A percentile compares a stretch with the other conserved stretches of the same genome.
Evolutionary conservation across 2,888 invertebrate genomes (phyloP).

Genomic region (Acleris literana): DNA sequence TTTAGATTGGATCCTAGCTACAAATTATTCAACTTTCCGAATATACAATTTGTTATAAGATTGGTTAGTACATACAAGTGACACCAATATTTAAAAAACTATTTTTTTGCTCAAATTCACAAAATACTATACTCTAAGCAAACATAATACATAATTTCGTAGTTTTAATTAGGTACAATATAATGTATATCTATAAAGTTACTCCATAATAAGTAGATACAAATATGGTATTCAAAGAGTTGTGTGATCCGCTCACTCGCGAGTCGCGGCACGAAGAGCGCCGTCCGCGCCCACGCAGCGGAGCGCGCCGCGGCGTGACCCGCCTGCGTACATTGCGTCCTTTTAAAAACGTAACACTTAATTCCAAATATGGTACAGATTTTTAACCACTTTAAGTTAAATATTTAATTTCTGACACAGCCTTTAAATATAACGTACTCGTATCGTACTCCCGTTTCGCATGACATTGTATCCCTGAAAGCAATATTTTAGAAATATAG

Average conservation of each 20-base stretch:
- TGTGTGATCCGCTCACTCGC: neutral
- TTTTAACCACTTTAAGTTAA: slow-evolving; percentile 24
- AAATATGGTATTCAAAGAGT: slow-evolving; percentile 34
- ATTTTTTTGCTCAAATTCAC: slow-evolving; percentile 82
- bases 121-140: slow-evolving; percentile 82
- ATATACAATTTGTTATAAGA: slow-evolving; percentile 81
- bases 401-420: slow-evolving; percentile 39
- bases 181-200: slow-evolving; percentile 74
- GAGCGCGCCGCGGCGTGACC: too few relatives aligned
- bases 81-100: slow-evolving; percentile 83
- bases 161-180: slow-evolving; percentile 64
- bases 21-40: slow-evolving; percentile 83
- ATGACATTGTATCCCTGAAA: slow-evolving; percentile 26
- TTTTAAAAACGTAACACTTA: slow-evolving; percentile 17
- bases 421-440: slow-evolving; percentile 38
- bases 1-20: slow-evolving; percentile 83
- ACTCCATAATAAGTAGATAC: slow-evolving; percentile 69
- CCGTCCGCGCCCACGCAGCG: slow-evolving; percentile 7
- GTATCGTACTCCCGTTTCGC: slow-evolving; percentile 26
- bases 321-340: neutral
- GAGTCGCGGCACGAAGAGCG: neutral
- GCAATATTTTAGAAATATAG: slow-evolving; percentile 30
- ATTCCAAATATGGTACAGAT: slow-evolving; percentile 21
- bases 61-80: slow-evolving; percentile 83
- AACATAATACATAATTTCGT: slow-evolving; percentile 68